Base-by-base conservation (phyloP, 2,113 vertebrate species). In the Takifugu bimaculatus region DNA sequence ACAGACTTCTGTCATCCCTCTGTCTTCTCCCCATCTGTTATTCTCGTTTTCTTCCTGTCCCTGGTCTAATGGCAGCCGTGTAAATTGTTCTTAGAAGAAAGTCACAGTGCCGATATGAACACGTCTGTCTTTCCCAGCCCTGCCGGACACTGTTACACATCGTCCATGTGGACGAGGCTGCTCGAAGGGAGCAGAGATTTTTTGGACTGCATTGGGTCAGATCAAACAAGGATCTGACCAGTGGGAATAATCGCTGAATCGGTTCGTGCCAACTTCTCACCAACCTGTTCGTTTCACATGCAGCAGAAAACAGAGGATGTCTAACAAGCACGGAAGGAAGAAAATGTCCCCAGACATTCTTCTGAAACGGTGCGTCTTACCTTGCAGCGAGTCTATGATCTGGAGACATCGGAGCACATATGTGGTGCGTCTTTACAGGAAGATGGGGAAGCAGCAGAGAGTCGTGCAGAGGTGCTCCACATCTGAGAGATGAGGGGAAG, bases 341-440 rank as follows among this genome's bases (percentile, higher is more conserved):
- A 26, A 68, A 56, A 45, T 13, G 14, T 2, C 35, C 45, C 39
- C 47, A 59, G 20, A 43, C 2, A 3, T 60, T 68, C 68, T 50
- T 50, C 48, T 35, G 52, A 11, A 57, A 47, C 39, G 63, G 32
- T 59, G 76, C 26, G 35, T 77, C 55, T 83, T 91, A 92, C 91
- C 90, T 89, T 83, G 79, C 79, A 81, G 85, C 68, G 74, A 75
- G 82, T 78, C 82, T 85, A 82, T 83, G 83, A 88, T 80, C 78
- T 63, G 80, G 80, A 89, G 85, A 86, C 91, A 92, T 92, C 68
- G 80, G 88, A 80, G 82, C 88, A 86, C 86, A 87, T 85, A 85
- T 67, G 85, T 58, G 45, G 72, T 13, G 81, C 56, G 80, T 90
- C 87, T 88, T 91, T 85, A 83, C 84, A 79, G 76, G 81, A 70